These are phyloP conservation scores for Drosophila nebulosa DNA, from an alignment of 1,140 invertebrate genomes.

Conservation along the genomic window DNA sequence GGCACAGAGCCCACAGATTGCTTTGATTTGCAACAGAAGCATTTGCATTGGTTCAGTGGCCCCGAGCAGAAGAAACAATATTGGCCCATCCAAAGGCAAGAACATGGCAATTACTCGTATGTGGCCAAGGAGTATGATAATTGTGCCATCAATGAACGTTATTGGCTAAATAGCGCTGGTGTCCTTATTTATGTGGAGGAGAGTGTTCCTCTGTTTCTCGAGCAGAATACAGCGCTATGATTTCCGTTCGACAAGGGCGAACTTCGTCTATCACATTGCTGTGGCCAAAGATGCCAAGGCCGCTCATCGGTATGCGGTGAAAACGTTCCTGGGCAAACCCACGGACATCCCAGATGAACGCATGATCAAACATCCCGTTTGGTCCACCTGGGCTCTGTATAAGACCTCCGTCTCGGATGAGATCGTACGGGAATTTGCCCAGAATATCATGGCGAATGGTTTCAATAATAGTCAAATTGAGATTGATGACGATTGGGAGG, in stretches of 20 bases:
- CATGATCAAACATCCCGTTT: constrained; percentile 90
- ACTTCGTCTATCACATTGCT: constrained; percentile 84
- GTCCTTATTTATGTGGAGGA: constrained; percentile 85
- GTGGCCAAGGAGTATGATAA: constrained; percentile 85
- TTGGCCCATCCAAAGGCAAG: constrained; percentile 86
- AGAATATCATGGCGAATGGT: constrained; percentile 86
- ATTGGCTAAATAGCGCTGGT: constrained; percentile 89
- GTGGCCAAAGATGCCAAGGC: constrained; percentile 83
- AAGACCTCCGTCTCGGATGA: constrained; percentile 85
- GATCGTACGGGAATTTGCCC: constrained; percentile 87
- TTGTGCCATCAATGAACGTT: constrained; percentile 87
- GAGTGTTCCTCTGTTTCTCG: constrained; percentile 86
- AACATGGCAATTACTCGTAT: constrained; percentile 84
- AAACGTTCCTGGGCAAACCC: constrained; percentile 84
- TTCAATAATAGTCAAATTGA: constrained; percentile 92
- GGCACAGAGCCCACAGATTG: constrained; percentile 67
- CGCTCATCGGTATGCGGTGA: constrained; percentile 85
- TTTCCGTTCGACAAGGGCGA: constrained; percentile 61
- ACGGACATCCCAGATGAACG: constrained; percentile 85
- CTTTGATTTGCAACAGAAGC: constrained; percentile 37
- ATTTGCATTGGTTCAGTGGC: constrained; percentile 84
- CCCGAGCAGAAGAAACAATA: constrained; percentile 84
- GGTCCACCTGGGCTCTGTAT: constrained; percentile 93
- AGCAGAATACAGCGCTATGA: constrained; percentile 85
- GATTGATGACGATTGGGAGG: constrained; percentile 96